Percentiles rank a stretch among this genome's conserved stretches.
Evolutionary conservation across 2,113 vertebrate genomes (phyloP).

Genomic region (Arenaria interpres): DNA sequence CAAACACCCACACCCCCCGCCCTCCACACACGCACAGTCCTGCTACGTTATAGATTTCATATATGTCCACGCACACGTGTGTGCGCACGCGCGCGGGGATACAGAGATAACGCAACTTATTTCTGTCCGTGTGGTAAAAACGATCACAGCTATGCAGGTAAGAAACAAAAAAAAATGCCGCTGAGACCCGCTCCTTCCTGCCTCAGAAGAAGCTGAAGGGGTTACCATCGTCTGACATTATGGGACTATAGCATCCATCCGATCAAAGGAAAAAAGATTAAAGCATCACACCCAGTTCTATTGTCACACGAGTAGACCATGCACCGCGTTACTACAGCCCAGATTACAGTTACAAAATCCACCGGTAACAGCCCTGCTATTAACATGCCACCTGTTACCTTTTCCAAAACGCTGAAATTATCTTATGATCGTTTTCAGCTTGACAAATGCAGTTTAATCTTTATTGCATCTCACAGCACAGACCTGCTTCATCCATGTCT

Average conservation of each 20-base stretch:
- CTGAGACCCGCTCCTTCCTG: background rate
- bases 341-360: conserved; percentile 20
- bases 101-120: background rate
- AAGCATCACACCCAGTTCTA: conserved; percentile 56
- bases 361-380: conserved; percentile 57
- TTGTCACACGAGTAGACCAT: conserved; percentile 49
- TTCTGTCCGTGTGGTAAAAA: background rate
- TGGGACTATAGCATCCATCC: conserved; percentile 5
- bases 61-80: background rate
- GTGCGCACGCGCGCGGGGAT: background rate
- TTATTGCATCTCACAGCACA: conserved; percentile 45
- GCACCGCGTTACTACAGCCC: conserved; percentile 18
- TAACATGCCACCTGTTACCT: conserved; percentile 70
- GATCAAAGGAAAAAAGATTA: conserved; percentile 39
- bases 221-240: background rate
- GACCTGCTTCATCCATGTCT: conserved; percentile 38
- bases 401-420: conserved; percentile 40
- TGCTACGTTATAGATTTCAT: background rate
- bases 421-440: conserved; percentile 34
- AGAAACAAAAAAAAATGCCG: background rate
- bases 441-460: conserved; percentile 51
- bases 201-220: background rate
- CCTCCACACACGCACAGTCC: background rate
- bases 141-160: background rate
- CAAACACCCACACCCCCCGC: background rate